Evolutionary conservation across 2,888 invertebrate species (phyloP).

Genomic region (Volucella bombylans): DNA sequence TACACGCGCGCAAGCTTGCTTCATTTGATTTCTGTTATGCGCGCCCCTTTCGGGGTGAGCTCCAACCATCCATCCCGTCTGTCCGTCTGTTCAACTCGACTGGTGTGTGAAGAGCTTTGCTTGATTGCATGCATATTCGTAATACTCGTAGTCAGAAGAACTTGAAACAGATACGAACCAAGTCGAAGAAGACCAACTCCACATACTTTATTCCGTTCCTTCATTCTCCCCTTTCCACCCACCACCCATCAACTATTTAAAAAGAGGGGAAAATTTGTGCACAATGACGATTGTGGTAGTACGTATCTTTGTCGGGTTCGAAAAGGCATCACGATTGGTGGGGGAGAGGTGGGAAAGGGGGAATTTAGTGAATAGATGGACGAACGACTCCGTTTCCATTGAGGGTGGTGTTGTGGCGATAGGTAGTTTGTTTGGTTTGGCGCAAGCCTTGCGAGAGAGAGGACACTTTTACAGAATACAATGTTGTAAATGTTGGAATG

Average conservation of each 20-base stretch:
- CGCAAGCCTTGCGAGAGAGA: slow-evolving; percentile 39
- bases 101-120: slow-evolving; percentile 60
- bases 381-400: slow-evolving; percentile 17
- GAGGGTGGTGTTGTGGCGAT: neutral
- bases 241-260: neutral
- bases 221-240: neutral
- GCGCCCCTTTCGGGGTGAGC: slow-evolving; percentile 70
- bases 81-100: too few species aligned
- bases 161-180: slow-evolving; percentile 37
- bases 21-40: slow-evolving; percentile 74
- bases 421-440: slow-evolving; percentile 2
- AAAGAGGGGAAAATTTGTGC: slow-evolving; percentile 43
- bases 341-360: too few species aligned
- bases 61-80: neutral
- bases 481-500: slow-evolving; percentile 63
- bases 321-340: neutral
- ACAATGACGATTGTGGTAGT: slow-evolving; percentile 43
- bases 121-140: slow-evolving; percentile 66
- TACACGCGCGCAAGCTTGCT: slow-evolving; percentile 74
- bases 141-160: slow-evolving; percentile 60
- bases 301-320: neutral
- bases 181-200: neutral
- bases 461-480: slow-evolving; percentile 48
- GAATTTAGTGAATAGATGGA: slow-evolving; percentile 17
- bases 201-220: neutral